Percentiles rank a stretch among this genome's conserved stretches.
These are phyloP conservation scores for Pomacea canaliculata DNA, from an alignment of 2,888 invertebrate genomes.

Conservation along the genomic window DNA sequence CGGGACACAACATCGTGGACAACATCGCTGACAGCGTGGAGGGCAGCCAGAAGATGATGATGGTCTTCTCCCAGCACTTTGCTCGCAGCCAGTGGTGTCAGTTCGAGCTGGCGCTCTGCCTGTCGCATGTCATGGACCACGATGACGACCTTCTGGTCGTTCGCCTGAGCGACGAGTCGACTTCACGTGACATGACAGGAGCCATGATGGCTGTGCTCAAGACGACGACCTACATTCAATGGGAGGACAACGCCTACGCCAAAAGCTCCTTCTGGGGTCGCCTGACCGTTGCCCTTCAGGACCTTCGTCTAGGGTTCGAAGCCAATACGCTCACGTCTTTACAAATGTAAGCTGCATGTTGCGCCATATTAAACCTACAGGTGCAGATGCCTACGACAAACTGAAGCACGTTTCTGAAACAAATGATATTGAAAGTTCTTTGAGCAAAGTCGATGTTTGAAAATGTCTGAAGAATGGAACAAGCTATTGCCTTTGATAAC, in stretches of 20 bases:
- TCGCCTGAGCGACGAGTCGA: conserved; percentile 78
- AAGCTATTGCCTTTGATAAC: too few species aligned
- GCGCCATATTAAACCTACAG: too few species aligned
- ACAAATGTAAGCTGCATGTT: too few species aligned
- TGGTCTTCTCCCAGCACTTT: conserved; percentile 75
- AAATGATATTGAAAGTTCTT: too few species aligned
- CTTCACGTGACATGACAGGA: conserved; percentile 74
- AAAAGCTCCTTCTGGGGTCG: conserved; percentile 1
- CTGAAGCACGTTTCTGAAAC: too few species aligned
- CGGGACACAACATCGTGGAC: conserved; percentile 78
- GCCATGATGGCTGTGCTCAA: conserved; percentile 78
- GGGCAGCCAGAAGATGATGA: conserved; percentile 76
- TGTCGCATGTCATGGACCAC: conserved; percentile 22
- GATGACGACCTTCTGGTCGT: conserved; percentile 73
- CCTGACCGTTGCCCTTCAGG: background rate
- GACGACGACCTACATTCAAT: conserved; percentile 74
- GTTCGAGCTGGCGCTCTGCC: conserved; percentile 32
- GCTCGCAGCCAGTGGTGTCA: conserved; percentile 45
- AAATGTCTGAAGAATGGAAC: too few species aligned
- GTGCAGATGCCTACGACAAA: too few species aligned
- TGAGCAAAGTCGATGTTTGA: too few species aligned
- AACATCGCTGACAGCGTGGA: conserved; percentile 81
- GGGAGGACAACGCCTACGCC: background rate
- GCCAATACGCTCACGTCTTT: too few species aligned
- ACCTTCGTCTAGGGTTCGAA: too few species aligned